Evolutionary conservation across 2,888 invertebrate genomes (phyloP), one percentile per base, ranked within the genome.

Genomic region (Aelia acuminata): DNA sequence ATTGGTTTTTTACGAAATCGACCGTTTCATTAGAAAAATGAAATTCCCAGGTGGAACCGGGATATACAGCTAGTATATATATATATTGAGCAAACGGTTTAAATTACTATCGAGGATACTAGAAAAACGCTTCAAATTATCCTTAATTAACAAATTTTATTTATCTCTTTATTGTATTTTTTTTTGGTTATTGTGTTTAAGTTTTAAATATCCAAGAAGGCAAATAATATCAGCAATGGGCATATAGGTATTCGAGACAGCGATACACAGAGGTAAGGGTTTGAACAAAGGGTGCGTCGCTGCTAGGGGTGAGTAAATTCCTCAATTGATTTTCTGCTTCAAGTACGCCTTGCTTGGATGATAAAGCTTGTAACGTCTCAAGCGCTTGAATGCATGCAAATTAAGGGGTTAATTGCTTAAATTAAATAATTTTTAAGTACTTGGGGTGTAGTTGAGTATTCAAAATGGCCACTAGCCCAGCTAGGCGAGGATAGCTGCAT

Each of bases 291-390:
- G 31, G 57, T 10, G 15, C 5, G 22, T 20, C 35, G 31, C 18
- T 35, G 63, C 35, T 18, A 70, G 63, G 63, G 63, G 63, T 63
- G 63, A 13, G 26, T 18, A 20, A 70, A 35, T 70, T 70, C 20
- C 63, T 20, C 63, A 70, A 70, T 70, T 70, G 63, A 70, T 70
- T 70, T 70, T 70, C 31, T 70, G 63, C 63, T 70, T 35, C 31
- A 70, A 2, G 31, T 70, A 70, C 15, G n/a, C 57, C 3, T 11
- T 57, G 63, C 63, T 15, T 15, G 4, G 13, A 3, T 70, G 63
- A 70, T 70, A 70, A 31, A 70, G 18, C 7, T 35, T 22, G 13
- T 35, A 70, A 70, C 31, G 63, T 63, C 31, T 31, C 18, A 1
- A 35, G 0, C 26, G 20, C 18, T 63, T 31, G 31, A 35, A 35